Evolutionary conservation across 2,888 invertebrate genomes (phyloP), one percentile per base, ranked within the genome.

Genomic region (Neria commutata): DNA sequence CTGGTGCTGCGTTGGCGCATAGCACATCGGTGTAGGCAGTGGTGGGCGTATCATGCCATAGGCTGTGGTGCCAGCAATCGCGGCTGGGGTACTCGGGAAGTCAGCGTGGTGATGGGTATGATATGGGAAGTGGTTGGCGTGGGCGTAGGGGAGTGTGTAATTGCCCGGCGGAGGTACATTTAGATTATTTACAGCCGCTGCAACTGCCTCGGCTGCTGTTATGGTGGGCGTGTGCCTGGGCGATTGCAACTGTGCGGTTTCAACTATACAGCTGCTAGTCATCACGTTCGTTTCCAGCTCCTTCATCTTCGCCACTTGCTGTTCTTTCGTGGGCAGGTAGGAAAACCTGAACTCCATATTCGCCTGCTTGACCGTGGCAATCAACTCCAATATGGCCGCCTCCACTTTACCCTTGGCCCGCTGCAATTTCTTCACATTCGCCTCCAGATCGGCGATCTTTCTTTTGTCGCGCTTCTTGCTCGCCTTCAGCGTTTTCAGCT

Each of bases 291-390:
- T 62, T 53, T 76, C 71, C 14, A 77, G 62, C 49, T 75, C 67
- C 1, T 73, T 69, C 17, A 80, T 60, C 40, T 78, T 78, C 26
- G 77, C 77, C 47, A 75, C 50, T 61, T 80, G 79, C 56, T 81
- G 80, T 62, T 81, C 81, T 64, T 80, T 81, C 56, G 82, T 79
- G 24, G 82, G 81, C 63, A 81, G 63, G 61, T 82, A 82, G 3
- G 81, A 67, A 64, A 82, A 81, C 53, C 75, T 80, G 58, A 82
- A 82, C 33, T 81, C 80, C 6, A 69, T 58, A 64, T 79, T 81
- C 2, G 77, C 74, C 54, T 76, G 77, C 64, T 81, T 82, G 1
- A 82, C 73, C 8, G 76, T 77, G 8, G 76, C 78, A 61, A 82
- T 81, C 17, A 81, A 71, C 60, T 81, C 81, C 21, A 82, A 66